These are phyloP conservation scores for Caenorhabditis brenneri DNA, from an alignment of 1,140 invertebrate genomes.

Conservation along the genomic window DNA sequence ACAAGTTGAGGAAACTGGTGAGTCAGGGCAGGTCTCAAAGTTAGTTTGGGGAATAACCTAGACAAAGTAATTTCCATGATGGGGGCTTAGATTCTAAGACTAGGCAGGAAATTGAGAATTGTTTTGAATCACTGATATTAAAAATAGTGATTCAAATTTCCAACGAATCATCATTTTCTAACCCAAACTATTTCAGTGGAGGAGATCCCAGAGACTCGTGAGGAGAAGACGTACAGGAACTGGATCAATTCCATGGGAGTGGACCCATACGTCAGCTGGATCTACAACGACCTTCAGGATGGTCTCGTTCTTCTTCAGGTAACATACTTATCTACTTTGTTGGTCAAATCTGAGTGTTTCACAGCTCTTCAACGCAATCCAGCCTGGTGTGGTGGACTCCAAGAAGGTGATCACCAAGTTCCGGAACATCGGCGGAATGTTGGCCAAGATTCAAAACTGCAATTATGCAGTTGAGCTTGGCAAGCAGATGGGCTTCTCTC, in stretches of 20 bases:
- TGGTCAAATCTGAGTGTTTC: constrained; percentile 35
- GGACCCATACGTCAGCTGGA: constrained; percentile 90
- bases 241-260: constrained; percentile 99
- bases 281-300: constrained; percentile 95
- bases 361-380: constrained; percentile 92
- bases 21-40: too few relatives aligned
- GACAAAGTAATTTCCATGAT: too few relatives aligned
- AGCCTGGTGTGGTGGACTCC: constrained; percentile 94
- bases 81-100: too few relatives aligned
- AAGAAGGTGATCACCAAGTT: constrained; percentile 80
- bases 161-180: neutral
- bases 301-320: constrained; percentile 90
- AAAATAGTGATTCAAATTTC: too few relatives aligned
- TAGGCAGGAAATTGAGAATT: too few relatives aligned
- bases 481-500: constrained; percentile 87
- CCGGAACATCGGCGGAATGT: constrained; percentile 85
- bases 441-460: constrained; percentile 87
- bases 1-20: too few relatives aligned
- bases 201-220: constrained; percentile 79
- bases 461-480: constrained; percentile 96
- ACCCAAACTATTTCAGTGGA: constrained; percentile 59
- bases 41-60: too few relatives aligned
- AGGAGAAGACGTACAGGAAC: constrained; percentile 88
- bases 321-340: neutral
- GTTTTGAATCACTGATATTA: too few relatives aligned